Evolutionary conservation across 2,888 invertebrate species (phyloP), one percentile per base, ranked within the genome.

Genomic region (Disparrhopalites patrizii): DNA sequence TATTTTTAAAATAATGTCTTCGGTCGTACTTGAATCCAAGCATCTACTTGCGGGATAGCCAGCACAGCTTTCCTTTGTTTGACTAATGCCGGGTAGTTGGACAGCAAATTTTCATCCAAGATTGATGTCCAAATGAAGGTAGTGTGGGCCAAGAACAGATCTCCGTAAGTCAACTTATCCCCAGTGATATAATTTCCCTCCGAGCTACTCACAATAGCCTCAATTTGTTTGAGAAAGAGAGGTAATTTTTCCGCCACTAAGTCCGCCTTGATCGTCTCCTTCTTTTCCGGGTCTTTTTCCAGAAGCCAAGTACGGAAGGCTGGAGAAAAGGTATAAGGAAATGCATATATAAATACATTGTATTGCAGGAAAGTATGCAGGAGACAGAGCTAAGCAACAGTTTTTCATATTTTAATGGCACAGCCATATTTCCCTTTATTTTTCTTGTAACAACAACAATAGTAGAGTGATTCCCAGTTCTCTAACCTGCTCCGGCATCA

Each of bases 91-190:
- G 84, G 84, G 75, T 83, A 84, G 71, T 79, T 79, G 70, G 82
- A 81, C 67, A 83, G 75, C n/a, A 83, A 81, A 1, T 80, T 77
- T 68, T 80, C 79, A 1, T 83, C 84, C 71, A 83, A 82, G 70
- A 82, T 81, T 55, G 80, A 79, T 72, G 83, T 82, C 76, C 83
- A 83, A 76, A 81, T 82, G 70, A 83, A 83, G 54, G 84, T 76
- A 0, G 82, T 83, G 28, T 81, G 84, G 25, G 84, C 83, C 73
- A 85, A 82, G 1, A 83, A 82, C 65, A 85, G 81, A 74, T 85
- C 85, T 25, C 85, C 82, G 83, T 85, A 85, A 57, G 85, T 84
- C 51, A 85, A 79, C 84, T 85, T 78, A 43, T 80, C 78, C 15
- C 84, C 84, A n/a, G 84, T 83, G 7, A 83, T 80, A 74, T 79